Base-by-base conservation (phyloP, 2,888 invertebrate genomes). In the Mesochorus sp. region DNA sequence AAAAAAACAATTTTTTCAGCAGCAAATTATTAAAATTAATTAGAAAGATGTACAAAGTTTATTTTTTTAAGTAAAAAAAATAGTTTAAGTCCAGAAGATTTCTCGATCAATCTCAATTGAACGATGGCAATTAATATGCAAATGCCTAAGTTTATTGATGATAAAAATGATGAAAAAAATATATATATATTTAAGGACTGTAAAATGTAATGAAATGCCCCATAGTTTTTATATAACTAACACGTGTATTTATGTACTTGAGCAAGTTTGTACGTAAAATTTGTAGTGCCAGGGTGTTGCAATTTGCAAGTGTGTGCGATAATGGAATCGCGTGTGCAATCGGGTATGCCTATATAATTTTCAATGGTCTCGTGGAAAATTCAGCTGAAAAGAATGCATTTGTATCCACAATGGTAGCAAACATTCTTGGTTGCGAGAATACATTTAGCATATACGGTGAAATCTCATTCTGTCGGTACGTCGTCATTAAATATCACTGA, bases 401-500 rank as follows among this genome's bases (percentile, higher is more conserved):
- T 28, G 21, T 28, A 74, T 39, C 67, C 14, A 57, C 51, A 21
- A 44, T 37, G 49, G 14, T 37, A 24, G 3, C 19, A 42, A 47
- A 24, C 44, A 31, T 21, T 51, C 31, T 62, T 47, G 26, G 19
- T 39, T 17, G n/a, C 24, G 47, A 57, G 39, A 14, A 26, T 24
- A 12, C 6, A 39, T 59, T 66, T 55, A n/a, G n/a, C n/a, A n/a
- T n/a, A 28, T 59, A 10, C 34, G 49, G 49, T 61, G 61, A 75
- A 75, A 75, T 75, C 37, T 68, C 42, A 68, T 68, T 67, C 51
- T 44, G 47, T 47, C 47, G 21, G 47, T 34, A n/a, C n/a, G n/a
- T 67, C 28, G 67, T 55, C 67, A 55, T 67, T 55, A 67, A n/a
- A n/a, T 42, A 55, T 12, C 19, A 24, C 26, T 12, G 31, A 31